Evolutionary conservation across 2,113 vertebrate species (phyloP), one percentile per base, ranked within the genome.

Genomic region (Uria aalge): DNA sequence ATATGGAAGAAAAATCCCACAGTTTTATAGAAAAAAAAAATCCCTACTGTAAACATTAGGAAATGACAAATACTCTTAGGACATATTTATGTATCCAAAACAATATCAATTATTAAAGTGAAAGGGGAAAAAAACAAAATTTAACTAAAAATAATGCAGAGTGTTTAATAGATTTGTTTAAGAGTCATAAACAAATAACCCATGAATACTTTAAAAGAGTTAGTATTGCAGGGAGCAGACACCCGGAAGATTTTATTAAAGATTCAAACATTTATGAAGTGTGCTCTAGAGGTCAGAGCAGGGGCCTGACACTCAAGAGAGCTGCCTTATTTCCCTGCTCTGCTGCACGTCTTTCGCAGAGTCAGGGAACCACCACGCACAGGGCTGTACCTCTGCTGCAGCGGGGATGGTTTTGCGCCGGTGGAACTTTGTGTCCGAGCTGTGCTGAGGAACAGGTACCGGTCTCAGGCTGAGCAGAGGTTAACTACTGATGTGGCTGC

Each of bases 41-140:
- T 93, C 79, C 64, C 88, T 55, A 95, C 95, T 96, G 92, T 96
- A 98, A 97, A 97, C 55, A 96, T 86, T 95, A 92, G 81, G 81
- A 96, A 95, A 96, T 95, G 94, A 96, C 95, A 97, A 97, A 97
- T 97, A 96, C 95, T 94, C 97, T 96, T 81, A 97, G 96, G 96
- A 95, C 90, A 96, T 97, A 96, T 97, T 97, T 97, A 94, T 97
- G 81, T 96, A 96, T 95, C 97, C 94, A 96, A 96, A 97, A 94
- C 95, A 98, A 82, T 92, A 97, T 97, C 19, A 97, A 97, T 97
- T 97, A 98, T 98, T 97, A 96, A 97, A 95, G 76, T 1, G 1
- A 95, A 96, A 88, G 56, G 26, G 43, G 21, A 41, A 91, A 76
- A 64, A 87, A 66, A 41, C 68, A 85, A 96, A 94, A 91, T 87